phyloP scores from a whole-genome alignment of 2,797 vertebrate species.

The Pampus argenteus region DNA sequence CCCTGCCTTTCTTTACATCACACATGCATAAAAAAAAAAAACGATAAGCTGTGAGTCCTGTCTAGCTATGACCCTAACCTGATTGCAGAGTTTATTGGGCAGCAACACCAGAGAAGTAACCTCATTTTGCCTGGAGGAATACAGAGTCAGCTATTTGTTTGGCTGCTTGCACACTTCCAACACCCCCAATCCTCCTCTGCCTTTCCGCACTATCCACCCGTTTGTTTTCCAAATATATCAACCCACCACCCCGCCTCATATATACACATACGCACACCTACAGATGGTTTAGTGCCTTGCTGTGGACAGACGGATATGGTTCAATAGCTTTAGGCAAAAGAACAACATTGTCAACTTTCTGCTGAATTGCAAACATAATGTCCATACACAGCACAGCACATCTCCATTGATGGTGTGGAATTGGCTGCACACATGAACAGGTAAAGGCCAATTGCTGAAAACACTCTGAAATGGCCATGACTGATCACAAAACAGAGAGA shows the following conservation, averaged over 20 bases:
- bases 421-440: slow-evolving; percentile 35
- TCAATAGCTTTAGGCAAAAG: slow-evolving; percentile 54
- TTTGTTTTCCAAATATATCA: slow-evolving; percentile 58
- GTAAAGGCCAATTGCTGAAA: slow-evolving; percentile 33
- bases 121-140: slow-evolving; percentile 73
- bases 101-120: slow-evolving; percentile 70
- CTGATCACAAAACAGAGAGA: slow-evolving; percentile 21
- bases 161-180: slow-evolving; percentile 46
- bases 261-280: slow-evolving; percentile 13
- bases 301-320: slow-evolving; percentile 45
- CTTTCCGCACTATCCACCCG: slow-evolving; percentile 24
- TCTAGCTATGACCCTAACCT: slow-evolving; percentile 73
- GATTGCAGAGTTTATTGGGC: slow-evolving; percentile 76
- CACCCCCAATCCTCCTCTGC: slow-evolving; percentile 22
- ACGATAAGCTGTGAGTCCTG: slow-evolving; percentile 68
- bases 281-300: slow-evolving; percentile 42
- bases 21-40: slow-evolving; percentile 46
- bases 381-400: slow-evolving; percentile 38
- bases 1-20: slow-evolving; percentile 25
- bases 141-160: slow-evolving; percentile 79
- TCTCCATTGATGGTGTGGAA: slow-evolving; percentile 25
- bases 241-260: slow-evolving; percentile 2
- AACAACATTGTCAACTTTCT: slow-evolving; percentile 64
- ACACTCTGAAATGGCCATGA: slow-evolving; percentile 20
- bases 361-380: slow-evolving; percentile 59